Percentiles rank a stretch among this genome's conserved stretches.
Conservation (phyloP, 1,140 invertebrate genomes). For the Batillaria attramentaria region DNA sequence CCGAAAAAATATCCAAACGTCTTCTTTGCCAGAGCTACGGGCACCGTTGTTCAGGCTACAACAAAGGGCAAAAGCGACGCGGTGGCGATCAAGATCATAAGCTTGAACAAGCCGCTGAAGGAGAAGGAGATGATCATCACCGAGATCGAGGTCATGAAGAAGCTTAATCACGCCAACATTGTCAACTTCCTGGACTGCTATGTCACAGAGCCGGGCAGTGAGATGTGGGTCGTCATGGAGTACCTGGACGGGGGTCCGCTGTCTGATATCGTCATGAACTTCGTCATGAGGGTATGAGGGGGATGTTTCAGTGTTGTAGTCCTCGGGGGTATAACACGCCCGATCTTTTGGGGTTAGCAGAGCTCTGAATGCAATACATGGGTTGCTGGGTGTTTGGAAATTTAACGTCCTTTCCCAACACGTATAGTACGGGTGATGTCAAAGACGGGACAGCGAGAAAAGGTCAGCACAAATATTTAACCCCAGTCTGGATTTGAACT, state of each 20-base stretch:
- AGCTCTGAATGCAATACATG: no score
- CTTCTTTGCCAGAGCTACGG: constrained; percentile 71
- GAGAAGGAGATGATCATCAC: constrained; percentile 75
- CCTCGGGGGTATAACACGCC: no score
- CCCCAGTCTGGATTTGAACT: no score
- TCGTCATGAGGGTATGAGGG: constrained; percentile 70
- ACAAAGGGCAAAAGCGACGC: constrained; percentile 58
- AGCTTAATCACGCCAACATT: constrained; percentile 71
- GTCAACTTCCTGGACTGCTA: constrained; percentile 90
- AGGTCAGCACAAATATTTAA: no score
- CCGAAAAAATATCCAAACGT: no score
- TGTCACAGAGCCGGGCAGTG: constrained; percentile 82
- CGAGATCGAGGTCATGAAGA: constrained; percentile 74
- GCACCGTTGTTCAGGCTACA: constrained; percentile 71
- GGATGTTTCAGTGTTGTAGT: no score
- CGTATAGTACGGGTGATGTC: no score
- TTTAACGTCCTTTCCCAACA: no score
- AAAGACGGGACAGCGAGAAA: no score
- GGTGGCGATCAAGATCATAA: constrained; percentile 75
- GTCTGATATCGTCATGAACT: constrained; percentile 76
- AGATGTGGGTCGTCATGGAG: constrained; percentile 77
- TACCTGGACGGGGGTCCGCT: constrained; percentile 75
- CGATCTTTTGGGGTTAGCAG: no score
- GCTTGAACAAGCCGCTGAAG: constrained; percentile 74
- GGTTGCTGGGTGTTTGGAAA: no score